Base-by-base conservation (phyloP, 2,113 vertebrate genomes). In the Dinomys branickii region DNA sequence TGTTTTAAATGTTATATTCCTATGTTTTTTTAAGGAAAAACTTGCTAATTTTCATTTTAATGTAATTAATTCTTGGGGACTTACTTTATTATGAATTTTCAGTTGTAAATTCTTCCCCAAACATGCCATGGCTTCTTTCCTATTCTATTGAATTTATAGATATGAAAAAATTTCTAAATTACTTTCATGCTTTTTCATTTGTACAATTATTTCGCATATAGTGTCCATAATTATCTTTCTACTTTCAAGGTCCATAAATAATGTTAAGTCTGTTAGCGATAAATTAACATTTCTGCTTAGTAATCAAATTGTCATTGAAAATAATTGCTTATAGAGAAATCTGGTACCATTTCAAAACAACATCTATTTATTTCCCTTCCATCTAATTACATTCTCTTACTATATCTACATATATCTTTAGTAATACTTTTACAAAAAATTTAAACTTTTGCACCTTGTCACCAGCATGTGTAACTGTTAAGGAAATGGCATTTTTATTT, bases 301-400 rank as follows among this genome's bases (percentile, higher is more conserved):
- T 94, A 97, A 83, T 95, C n/a, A 85, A 91, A 93, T 93, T 91
- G 5, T 78, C 90, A 8, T 93, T 96, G 87, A 95, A 98, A 97
- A 89, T 95, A 96, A 77, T 82, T 97, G 81, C 84, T n/a, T 47
- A 4, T n/a, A 59, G 33, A 61, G 89, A 94, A 83, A 50, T 75
- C 16, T 33, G 13, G 44, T 44, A 12, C 91, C 91, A 2, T 83
- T 98, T 86, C 47, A 90, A 96, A 59, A 63, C 67, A 90, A 19
- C 1, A 0, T 78, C 96, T 82, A 7, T 90, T 97, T 78, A 44
- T 95, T 58, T 61, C 30, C 93, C 58, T 73, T 78, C n/a, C 81
- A 22, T 88, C 52, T 69, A 41, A 54, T 86, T 77, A 35, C 98
- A 96, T 96, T 94, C 20, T 97, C 41, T 98, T 96, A 56, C 75